These are phyloP conservation scores for Pocota personata DNA, from an alignment of 2,888 invertebrate species.

Conservation along the genomic window DNA sequence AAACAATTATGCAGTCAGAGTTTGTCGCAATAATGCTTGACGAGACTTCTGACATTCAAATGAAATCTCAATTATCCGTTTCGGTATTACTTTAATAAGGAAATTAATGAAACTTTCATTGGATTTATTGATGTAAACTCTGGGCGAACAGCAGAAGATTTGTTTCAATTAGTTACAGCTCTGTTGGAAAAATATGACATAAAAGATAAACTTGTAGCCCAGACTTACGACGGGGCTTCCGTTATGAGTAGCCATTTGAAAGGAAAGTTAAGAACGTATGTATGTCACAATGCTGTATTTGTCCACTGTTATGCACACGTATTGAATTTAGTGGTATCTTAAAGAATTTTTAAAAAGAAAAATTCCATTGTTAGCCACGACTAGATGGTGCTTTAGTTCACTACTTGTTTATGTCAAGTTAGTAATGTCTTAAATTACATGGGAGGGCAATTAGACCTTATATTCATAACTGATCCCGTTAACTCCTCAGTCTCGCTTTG, in stretches of 20 bases:
- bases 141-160: conserved; percentile 22
- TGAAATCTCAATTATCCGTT: conserved; percentile 18
- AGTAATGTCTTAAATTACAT: no score
- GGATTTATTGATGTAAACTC: conserved; percentile 1
- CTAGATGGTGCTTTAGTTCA: no score
- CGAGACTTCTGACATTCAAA: conserved; percentile 13
- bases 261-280: not conserved
- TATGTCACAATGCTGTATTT: conserved; percentile 3
- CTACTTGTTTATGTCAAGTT: no score
- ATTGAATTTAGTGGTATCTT: no score
- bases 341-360: no score
- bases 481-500: no score
- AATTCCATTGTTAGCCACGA: no score
- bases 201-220: conserved; percentile 18
- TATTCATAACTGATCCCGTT: no score
- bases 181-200: no score
- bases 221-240: conserved; percentile 18
- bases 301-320: conserved; percentile 15
- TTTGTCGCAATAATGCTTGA: conserved; percentile 23
- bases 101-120: conserved; percentile 13
- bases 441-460: no score
- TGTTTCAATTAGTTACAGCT: conserved; percentile 9
- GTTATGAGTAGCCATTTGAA: conserved; percentile 26
- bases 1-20: conserved; percentile 4
- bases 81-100: not conserved